These are phyloP conservation scores for Carassius auratus DNA, from an alignment of 2,113 vertebrate genomes.

Conservation along the genomic window DNA sequence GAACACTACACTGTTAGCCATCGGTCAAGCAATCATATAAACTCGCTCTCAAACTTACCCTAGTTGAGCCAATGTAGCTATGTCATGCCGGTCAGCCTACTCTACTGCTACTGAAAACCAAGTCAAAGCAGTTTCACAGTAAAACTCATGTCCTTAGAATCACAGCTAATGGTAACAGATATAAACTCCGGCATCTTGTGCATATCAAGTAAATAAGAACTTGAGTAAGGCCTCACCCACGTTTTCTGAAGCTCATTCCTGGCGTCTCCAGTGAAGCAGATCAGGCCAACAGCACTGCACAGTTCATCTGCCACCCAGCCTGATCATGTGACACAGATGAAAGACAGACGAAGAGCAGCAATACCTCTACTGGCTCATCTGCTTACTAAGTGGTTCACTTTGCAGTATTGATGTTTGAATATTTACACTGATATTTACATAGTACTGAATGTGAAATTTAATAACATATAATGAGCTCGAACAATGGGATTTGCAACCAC, in stretches of 20 bases:
- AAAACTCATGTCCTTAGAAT: neutral
- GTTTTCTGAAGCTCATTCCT: neutral
- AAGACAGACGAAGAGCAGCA: conserved; percentile 9
- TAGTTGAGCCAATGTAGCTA: neutral
- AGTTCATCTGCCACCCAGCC: conserved; percentile 32
- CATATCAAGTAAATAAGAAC: neutral
- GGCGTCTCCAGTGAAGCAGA: neutral
- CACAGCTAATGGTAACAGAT: neutral
- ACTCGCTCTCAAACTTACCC: neutral
- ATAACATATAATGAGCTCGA: neutral
- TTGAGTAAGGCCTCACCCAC: neutral
- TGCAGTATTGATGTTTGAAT: neutral
- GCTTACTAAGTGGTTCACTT: neutral
- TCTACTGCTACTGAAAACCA: neutral
- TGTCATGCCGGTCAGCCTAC: neutral
- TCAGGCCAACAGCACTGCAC: neutral
- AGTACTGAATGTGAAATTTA: neutral
- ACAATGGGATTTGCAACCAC: neutral
- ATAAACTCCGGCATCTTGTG: neutral
- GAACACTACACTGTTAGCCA: neutral
- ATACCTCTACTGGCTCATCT: conserved; percentile 19
- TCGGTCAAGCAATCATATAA: neutral
- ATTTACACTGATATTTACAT: neutral
- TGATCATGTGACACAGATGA: conserved; percentile 31
- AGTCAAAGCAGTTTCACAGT: neutral